These are phyloP conservation scores for Drosophila ezoana DNA, from an alignment of 2,888 invertebrate genomes.

Conservation along the genomic window DNA sequence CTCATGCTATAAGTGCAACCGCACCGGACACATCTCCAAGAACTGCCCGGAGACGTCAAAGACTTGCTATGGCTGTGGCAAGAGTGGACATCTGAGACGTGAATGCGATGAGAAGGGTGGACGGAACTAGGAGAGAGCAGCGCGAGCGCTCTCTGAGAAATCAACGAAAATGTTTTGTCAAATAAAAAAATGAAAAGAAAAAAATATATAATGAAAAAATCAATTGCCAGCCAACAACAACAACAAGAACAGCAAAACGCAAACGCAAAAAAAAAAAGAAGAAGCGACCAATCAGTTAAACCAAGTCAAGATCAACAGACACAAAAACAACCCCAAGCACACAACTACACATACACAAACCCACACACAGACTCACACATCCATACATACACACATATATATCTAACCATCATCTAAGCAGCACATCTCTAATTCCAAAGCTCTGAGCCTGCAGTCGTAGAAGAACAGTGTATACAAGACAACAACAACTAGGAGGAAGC, in stretches of 20 bases:
- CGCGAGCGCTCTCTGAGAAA: constrained; percentile 47
- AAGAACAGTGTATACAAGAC: constrained; percentile 15
- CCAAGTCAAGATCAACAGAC: constrained; percentile 73
- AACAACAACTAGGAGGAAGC: constrained; percentile 48
- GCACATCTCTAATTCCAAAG: constrained; percentile 80
- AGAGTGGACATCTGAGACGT: constrained; percentile 95
- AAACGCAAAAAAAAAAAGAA: constrained; percentile 41
- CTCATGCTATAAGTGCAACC: constrained; percentile 98
- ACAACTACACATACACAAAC: constrained; percentile 37
- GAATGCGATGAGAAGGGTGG: constrained; percentile 92
- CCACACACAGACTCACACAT: constrained; percentile 36
- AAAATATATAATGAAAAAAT: constrained; percentile 71
- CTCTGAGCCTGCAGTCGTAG: constrained; percentile 69
- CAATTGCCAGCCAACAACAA: constrained; percentile 72
- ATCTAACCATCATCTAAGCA: constrained; percentile 66
- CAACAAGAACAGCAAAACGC: constrained; percentile 56
- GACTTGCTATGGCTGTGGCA: constrained; percentile 97
- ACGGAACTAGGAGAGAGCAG: constrained; percentile 81
- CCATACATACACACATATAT: constrained; percentile 49
- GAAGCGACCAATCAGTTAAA: constrained; percentile 68
- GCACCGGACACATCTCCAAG: constrained; percentile 96
- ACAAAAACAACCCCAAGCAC: constrained; percentile 34
- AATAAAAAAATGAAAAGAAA: constrained; percentile 68
- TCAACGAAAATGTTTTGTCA: constrained; percentile 71
- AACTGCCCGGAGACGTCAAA: constrained; percentile 93